Conservation (phyloP, 2,113 vertebrate genomes). For the Chroicocephalus ridibundus region DNA sequence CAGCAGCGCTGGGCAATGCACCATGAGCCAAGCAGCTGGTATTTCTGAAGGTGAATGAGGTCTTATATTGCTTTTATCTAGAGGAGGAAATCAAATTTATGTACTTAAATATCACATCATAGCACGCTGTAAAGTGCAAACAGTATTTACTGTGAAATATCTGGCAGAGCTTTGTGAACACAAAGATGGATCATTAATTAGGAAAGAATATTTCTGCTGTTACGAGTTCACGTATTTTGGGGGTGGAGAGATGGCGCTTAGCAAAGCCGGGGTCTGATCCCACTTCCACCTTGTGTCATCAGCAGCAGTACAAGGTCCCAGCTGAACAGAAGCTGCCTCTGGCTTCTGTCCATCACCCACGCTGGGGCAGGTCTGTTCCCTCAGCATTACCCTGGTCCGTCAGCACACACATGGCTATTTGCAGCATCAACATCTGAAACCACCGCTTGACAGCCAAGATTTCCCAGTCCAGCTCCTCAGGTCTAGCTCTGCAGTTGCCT, state of each 20-base stretch:
- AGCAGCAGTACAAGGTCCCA: not conserved
- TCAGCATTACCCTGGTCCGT: not conserved
- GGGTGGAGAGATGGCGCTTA: not conserved
- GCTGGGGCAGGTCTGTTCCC: not conserved
- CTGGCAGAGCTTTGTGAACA: slow-evolving; percentile 12
- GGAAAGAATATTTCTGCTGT: not conserved
- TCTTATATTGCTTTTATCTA: not conserved
- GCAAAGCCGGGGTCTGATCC: not conserved
- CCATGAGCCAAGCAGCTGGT: not conserved
- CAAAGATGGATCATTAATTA: not conserved
- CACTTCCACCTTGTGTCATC: not conserved
- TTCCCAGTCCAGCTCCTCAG: not conserved
- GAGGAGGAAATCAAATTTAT: not conserved
- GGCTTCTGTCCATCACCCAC: not conserved
- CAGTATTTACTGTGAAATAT: not conserved
- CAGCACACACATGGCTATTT: not conserved
- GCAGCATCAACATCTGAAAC: not conserved
- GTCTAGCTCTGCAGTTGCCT: not conserved
- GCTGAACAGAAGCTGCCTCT: not conserved
- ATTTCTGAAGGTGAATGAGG: not conserved
- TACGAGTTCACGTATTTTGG: not conserved
- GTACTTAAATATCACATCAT: not conserved
- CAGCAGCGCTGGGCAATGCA: not conserved
- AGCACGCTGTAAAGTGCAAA: not conserved
- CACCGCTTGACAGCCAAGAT: not conserved